A percentile compares a stretch with the other conserved stretches of the same genome.
phyloP scores from a whole-genome alignment of 2,113 vertebrate genomes.

The Camarhynchus parvulus region DNA sequence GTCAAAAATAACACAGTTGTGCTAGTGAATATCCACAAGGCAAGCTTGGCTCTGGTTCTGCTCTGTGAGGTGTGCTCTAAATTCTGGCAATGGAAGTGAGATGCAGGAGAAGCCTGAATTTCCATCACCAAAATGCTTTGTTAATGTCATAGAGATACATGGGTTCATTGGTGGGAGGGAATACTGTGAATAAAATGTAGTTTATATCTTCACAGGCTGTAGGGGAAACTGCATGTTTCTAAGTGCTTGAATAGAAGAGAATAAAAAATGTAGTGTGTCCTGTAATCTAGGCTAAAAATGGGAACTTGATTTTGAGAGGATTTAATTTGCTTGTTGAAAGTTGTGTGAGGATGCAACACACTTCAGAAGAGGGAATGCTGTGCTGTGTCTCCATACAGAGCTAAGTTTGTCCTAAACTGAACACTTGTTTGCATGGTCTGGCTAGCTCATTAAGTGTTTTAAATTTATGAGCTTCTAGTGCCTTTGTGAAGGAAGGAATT shows the following conservation, averaged over 20 bases:
- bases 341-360: accelerated
- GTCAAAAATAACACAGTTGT: neutral
- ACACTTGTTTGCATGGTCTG: accelerated
- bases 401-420: neutral
- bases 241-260: neutral
- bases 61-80: neutral
- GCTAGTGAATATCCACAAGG: neutral
- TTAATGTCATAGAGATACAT: neutral
- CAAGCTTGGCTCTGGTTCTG: neutral
- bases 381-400: neutral
- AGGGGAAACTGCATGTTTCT: neutral
- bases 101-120: neutral
- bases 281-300: neutral
- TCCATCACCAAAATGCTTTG: neutral
- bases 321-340: neutral
- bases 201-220: neutral
- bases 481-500: neutral
- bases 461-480: neutral
- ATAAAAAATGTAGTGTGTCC: neutral
- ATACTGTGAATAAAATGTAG: neutral
- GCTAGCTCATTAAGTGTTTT: neutral
- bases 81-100: neutral
- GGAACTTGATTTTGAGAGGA: neutral
- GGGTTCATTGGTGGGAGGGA: neutral
- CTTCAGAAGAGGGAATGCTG: neutral